Evolutionary conservation across 2,888 invertebrate genomes (phyloP), one percentile per base, ranked within the genome.

Genomic region (Pristionchus arcanus): DNA sequence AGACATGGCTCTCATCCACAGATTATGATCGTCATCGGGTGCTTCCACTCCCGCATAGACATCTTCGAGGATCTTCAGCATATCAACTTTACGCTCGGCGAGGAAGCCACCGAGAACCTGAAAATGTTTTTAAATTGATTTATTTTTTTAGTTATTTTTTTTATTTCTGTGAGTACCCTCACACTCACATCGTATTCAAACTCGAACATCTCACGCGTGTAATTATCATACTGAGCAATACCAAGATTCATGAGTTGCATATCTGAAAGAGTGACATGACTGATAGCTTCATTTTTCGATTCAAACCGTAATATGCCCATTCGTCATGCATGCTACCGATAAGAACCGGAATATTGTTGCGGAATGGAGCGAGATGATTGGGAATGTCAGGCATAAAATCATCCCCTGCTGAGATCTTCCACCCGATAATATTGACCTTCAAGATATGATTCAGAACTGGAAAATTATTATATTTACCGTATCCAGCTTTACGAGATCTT

Each of bases 351-450:
- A 88, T 88, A 31, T 88, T 71, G 71, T 74, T 49, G 31, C 87
- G 71, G 74, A 88, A 74, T 37, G 21, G 9, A 21, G 71, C 74
- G 49, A 88, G 74, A 28, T 63, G 49, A 42, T 88, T 34, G 0
- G 87, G 87, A 55, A 88, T 88, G 71, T 88, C 87, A 31, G 87
- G 87, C 63, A 88, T 63, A 74, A 88, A 88, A 34, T 88, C 71
- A 25, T 74, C 63, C 0, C 63, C 74, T 15, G 49, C 15, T 13
- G 53, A 59, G 31, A 88, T 88, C 34, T 74, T 71, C 87, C 87
- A 88, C 5, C 87, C 87, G n/a, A 88, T 74, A n/a, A 88, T 88
- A 25, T 88, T 74, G 3, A 74, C 37, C 87, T 88, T 15, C 3
- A n/a, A 37, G 34, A n/a, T n/a, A 31, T 2, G 16, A 21, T n/a